Evolutionary conservation across 2,113 vertebrate genomes (phyloP), one percentile per base, ranked within the genome.

Genomic region (Podilymbus podiceps): DNA sequence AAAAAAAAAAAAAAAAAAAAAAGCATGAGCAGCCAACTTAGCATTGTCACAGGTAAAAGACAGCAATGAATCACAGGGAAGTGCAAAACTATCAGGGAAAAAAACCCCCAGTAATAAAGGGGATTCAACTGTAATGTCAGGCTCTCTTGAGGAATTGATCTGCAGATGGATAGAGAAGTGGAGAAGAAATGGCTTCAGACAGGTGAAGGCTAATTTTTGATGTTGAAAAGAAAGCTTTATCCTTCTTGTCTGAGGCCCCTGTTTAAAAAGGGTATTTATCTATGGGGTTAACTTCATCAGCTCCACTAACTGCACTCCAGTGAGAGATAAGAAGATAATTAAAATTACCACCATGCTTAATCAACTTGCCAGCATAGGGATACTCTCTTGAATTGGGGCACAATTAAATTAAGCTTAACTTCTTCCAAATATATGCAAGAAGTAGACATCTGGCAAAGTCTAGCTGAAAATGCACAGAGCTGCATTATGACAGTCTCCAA

Each of bases 291-390:
- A 92, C 77, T 91, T 94, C 35, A 86, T 94, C 95, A 90, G 85
- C 82, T 92, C 85, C 21, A 94, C 73, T 95, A 90, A 93, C 92
- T 89, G 83, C 94, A 92, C 90, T 94, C 89, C 89, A 91, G 92
- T 93, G 96, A 93, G 92, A 95, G 77, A 90, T 95, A 86, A 96
- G 90, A 85, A 95, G 94, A 95, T 95, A 91, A 97, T 97, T 97
- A 97, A 97, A 95, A 96, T 79, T 95, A 97, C 92, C 89, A 86
- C 92, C 90, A 96, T 93, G 89, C 80, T 96, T 96, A 97, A 96
- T 96, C 94, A 96, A 94, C 84, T 92, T 94, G 89, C 92, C 94
- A 95, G 95, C 95, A 89, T 49, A 92, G 89, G 91, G 95, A 96
- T 95, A 69, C 92, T 96, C 88, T 95, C 92, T 87, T 47, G 77